These are phyloP conservation scores for Pseudochromis fuscus DNA, from an alignment of 2,797 vertebrate species.

Conservation along the genomic window DNA sequence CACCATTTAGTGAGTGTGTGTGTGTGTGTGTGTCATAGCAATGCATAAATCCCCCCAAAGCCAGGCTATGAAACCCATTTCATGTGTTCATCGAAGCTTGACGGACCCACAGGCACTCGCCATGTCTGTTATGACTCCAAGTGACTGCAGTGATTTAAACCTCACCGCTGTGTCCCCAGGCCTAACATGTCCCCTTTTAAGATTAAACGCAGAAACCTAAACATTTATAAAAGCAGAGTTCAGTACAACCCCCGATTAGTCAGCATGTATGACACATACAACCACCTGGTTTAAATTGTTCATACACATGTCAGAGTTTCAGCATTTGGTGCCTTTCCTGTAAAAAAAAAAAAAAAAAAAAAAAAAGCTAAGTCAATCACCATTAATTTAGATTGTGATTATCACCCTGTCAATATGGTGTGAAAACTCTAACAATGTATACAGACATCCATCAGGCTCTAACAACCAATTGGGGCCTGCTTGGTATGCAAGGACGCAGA, in stretches of 20 bases:
- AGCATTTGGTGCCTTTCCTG: not conserved
- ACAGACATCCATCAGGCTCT: slow-evolving; percentile 39
- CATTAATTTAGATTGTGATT: slow-evolving; percentile 43
- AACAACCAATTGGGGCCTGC: slow-evolving; percentile 40
- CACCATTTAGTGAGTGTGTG: not conserved
- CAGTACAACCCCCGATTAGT: slow-evolving; percentile 11
- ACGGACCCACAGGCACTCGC: slow-evolving; percentile 41
- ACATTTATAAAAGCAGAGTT: slow-evolving; percentile 43
- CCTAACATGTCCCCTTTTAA: slow-evolving; percentile 30
- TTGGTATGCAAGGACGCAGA: slow-evolving; percentile 64
- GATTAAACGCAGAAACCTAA: slow-evolving; percentile 37
- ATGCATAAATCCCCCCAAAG: slow-evolving; percentile 37
- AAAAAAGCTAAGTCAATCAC: slow-evolving; percentile 32
- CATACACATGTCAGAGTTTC: not conserved
- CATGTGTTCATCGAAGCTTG: slow-evolving; percentile 56
- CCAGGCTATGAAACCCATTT: slow-evolving; percentile 59
- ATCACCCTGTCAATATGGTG: slow-evolving; percentile 44
- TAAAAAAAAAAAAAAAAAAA: slow-evolving; percentile 13
- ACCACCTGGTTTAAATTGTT: not conserved
- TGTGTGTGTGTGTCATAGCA: slow-evolving; percentile 15
- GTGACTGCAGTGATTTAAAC: slow-evolving; percentile 45
- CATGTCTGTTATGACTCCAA: slow-evolving; percentile 57
- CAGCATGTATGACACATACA: not conserved
- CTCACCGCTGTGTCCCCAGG: slow-evolving; percentile 30
- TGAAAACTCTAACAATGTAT: slow-evolving; percentile 41